Percentiles rank a stretch among this genome's conserved stretches.
Evolutionary conservation across 2,797 vertebrate genomes (phyloP).

Genomic region (Holocentrus rufus): DNA sequence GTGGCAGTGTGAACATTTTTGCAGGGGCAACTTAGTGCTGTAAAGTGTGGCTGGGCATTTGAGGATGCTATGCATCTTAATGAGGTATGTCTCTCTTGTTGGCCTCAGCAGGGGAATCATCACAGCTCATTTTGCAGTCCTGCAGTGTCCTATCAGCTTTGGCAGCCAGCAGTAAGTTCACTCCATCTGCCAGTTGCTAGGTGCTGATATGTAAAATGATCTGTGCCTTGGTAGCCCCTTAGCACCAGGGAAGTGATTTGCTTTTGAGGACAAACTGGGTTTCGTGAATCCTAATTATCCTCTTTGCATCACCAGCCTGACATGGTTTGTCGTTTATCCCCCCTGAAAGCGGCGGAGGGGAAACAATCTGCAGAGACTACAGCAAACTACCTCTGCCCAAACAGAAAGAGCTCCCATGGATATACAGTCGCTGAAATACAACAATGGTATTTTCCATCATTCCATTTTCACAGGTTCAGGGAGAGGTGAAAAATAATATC

Average conservation of each 20-base stretch:
- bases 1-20: conserved; percentile 48
- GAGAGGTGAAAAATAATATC: conserved; percentile 34
- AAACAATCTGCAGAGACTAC: conserved; percentile 28
- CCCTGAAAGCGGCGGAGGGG: conserved; percentile 50
- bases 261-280: conserved; percentile 83
- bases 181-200: conserved; percentile 85
- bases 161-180: conserved; percentile 80
- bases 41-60: conserved; percentile 67
- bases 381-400: conserved; percentile 59
- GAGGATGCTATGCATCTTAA: conserved; percentile 78
- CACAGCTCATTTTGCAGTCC: conserved; percentile 80
- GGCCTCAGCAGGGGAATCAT: conserved; percentile 80
- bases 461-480: conserved; percentile 59
- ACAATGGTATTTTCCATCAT: conserved; percentile 54
- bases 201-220: conserved; percentile 86
- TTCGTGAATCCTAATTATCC: conserved; percentile 86
- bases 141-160: conserved; percentile 81
- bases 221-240: conserved; percentile 79
- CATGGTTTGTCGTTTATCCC: conserved; percentile 74
- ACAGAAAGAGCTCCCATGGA: conserved; percentile 40
- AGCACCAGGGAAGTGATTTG: conserved; percentile 83
- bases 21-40: conserved; percentile 59
- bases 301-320: conserved; percentile 74
- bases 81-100: conserved; percentile 77
- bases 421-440: conserved; percentile 39